Conservation (phyloP, 2,888 invertebrate species). For the Drosophila dives region DNA sequence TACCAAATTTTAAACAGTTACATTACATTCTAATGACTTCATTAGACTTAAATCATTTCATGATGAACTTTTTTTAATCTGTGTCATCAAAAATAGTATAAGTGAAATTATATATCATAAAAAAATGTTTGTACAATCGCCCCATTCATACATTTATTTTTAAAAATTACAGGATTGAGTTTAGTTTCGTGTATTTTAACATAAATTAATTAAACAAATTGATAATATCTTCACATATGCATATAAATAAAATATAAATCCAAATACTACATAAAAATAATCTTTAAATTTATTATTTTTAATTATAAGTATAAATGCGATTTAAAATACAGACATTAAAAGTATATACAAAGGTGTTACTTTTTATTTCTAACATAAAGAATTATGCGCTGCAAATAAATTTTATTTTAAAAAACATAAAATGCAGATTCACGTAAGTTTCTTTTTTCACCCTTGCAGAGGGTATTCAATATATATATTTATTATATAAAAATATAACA, state of each 20-base stretch:
- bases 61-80: conserved; percentile 9
- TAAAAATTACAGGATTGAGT: neutral
- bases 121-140: neutral
- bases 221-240: conserved; percentile 49
- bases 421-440: conserved; percentile 7
- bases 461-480: conserved; percentile 1
- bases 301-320: conserved; percentile 27
- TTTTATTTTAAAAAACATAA: conserved; percentile 25
- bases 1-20: neutral
- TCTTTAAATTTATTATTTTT: conserved; percentile 23
- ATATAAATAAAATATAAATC: conserved; percentile 42
- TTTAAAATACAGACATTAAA: conserved; percentile 48
- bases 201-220: conserved; percentile 22
- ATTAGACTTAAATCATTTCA: neutral
- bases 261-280: conserved; percentile 53
- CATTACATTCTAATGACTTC: neutral
- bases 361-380: conserved; percentile 27
- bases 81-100: conserved; percentile 10
- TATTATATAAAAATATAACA: neutral
- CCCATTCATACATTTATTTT: conserved; percentile 3
- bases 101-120: neutral
- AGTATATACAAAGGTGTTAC: conserved; percentile 53
- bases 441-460: conserved; percentile 20
- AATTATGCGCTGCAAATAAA: conserved; percentile 27
- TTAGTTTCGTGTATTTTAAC: conserved; percentile 13